Evolutionary conservation across 2,113 vertebrate genomes (phyloP).

Genomic region (Rana temporaria): DNA sequence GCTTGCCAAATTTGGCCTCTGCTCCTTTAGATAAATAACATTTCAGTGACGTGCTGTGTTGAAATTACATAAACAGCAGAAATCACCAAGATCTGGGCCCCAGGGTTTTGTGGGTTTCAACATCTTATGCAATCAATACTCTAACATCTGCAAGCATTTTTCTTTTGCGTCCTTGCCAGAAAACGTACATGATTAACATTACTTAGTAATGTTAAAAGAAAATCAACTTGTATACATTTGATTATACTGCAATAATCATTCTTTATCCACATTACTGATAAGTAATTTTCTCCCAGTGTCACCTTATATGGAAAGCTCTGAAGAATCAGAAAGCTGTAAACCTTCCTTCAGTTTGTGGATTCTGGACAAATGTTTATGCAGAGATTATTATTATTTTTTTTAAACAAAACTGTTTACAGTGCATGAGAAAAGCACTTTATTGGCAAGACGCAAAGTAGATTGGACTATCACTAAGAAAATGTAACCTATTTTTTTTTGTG

Average conservation of each 20-base stretch:
- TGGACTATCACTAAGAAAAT: background rate
- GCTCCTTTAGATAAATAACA: conserved; percentile 80
- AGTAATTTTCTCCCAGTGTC: conserved; percentile 64
- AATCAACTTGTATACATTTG: conserved; percentile 69
- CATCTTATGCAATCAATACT: conserved; percentile 74
- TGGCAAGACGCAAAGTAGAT: background rate
- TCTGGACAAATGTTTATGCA: conserved; percentile 65
- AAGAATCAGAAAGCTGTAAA: conserved; percentile 58
- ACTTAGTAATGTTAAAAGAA: conserved; percentile 65
- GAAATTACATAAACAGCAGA: conserved; percentile 85
- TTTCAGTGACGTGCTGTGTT: conserved; percentile 69
- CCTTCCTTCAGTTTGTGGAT: conserved; percentile 65
- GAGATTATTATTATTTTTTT: conserved; percentile 57
- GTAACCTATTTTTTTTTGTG: background rate
- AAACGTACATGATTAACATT: conserved; percentile 65
- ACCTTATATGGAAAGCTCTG: conserved; percentile 73
- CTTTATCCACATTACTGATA: conserved; percentile 63
- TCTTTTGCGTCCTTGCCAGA: conserved; percentile 70
- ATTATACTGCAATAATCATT: conserved; percentile 72
- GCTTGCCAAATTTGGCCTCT: conserved; percentile 73
- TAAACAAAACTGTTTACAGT: conserved; percentile 9
- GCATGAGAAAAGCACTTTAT: background rate
- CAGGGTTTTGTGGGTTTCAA: conserved; percentile 69
- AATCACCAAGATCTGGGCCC: conserved; percentile 72
- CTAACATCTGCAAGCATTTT: conserved; percentile 78